Base-by-base conservation (phyloP, 2,888 invertebrate species). In the Tetrapedia diversipes region DNA sequence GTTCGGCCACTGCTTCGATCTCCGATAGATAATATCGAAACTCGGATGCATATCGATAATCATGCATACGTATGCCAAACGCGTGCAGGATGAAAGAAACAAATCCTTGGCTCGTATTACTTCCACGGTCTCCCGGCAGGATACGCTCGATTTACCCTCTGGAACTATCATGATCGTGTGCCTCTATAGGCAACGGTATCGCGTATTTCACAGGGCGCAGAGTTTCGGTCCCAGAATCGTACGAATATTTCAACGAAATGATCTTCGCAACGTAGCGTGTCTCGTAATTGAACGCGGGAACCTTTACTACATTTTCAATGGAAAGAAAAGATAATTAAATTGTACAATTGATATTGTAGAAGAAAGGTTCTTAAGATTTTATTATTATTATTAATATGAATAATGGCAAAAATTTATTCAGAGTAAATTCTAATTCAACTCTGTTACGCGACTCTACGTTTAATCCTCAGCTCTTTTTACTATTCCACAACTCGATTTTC, bases 21-120 rank as follows among this genome's bases (percentile, higher is more conserved):
- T 32, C 64, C 74, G 22, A 74, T 60, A 59, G 22, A 74, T 60
- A 59, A 64, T 57, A 51, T 57, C 41, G 56, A 16, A 63, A 73
- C 47, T 54, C n/a, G 73, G 22, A 57, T 43, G 57, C 53, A 69
- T n/a, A n/a, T 69, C 72, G 53, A 72, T 56, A 54, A 45, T 29
- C 24, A 70, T 70, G 72, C 39, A 34, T 37, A 73, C 54, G 51
- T 59, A 65, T 65, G 64, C 49, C 16, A 43, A 41, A 34, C 27
- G 43, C 74, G 43, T 47, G 24, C 39, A 24, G 37, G 39, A 60
- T 41, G 45, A 32, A 27, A 53, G 65, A 59, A 74, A 74, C 74
- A 75, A 75, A 74, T 75, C 65, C 59, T 74, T 54, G 65, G 65
- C 45, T 65, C 53, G 57, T 39, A 45, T 64, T 65, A 75, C 59